These are phyloP conservation scores for Pygoscelis antarcticus DNA, from an alignment of 2,113 vertebrate genomes.

Conservation along the genomic window DNA sequence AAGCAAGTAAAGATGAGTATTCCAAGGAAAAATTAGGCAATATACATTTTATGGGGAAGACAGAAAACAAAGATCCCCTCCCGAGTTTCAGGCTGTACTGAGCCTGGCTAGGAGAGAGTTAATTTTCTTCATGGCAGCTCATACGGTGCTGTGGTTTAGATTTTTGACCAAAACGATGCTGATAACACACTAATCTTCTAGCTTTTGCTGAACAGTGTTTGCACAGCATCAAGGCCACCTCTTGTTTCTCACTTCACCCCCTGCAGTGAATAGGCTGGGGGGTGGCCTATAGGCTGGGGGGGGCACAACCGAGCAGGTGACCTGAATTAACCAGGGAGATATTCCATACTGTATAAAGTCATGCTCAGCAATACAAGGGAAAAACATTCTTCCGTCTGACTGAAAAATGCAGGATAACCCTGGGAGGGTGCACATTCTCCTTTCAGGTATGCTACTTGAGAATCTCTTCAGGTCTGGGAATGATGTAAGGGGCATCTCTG, in stretches of 20 bases:
- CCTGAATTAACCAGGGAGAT: background rate
- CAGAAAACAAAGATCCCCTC: background rate
- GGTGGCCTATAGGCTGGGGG: background rate
- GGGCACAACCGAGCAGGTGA: rapidly evolving
- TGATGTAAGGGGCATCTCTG: background rate
- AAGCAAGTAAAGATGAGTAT: background rate
- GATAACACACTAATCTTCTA: background rate
- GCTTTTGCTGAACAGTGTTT: background rate
- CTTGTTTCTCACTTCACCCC: background rate
- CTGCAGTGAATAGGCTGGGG: background rate
- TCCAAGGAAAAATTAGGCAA: background rate
- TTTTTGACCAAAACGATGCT: background rate
- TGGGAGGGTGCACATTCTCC: rapidly evolving
- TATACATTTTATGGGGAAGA: background rate
- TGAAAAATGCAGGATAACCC: background rate
- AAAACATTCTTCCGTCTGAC: background rate
- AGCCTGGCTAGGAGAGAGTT: background rate
- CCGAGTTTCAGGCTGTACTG: background rate
- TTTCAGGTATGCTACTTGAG: background rate
- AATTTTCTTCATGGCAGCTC: background rate
- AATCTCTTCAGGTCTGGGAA: background rate
- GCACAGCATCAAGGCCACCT: rapidly evolving
- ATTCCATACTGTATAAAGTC: background rate
- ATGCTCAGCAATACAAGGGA: background rate
- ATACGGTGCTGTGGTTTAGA: background rate